Percentiles rank a stretch among this genome's conserved stretches.
Evolutionary conservation across 2,797 vertebrate species (phyloP).

Genomic region (Siniperca undulata): DNA sequence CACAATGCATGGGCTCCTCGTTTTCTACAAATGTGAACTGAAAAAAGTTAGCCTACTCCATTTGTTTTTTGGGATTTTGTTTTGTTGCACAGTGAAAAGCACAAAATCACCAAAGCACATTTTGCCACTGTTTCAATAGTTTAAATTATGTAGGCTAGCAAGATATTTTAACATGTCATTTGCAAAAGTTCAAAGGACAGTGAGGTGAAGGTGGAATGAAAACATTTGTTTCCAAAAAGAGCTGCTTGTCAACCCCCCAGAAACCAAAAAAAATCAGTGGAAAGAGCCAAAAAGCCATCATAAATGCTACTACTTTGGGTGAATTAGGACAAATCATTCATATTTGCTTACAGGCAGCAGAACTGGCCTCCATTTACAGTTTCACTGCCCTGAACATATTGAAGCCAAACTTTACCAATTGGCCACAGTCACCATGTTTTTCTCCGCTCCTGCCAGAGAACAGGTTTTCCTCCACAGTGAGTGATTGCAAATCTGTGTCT

Average conservation of each 20-base stretch:
- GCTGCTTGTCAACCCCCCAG: background rate
- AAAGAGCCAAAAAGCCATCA: background rate
- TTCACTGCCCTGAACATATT: background rate
- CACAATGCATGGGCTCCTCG: background rate
- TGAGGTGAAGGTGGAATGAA: background rate
- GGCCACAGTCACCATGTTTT: background rate
- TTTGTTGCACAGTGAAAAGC: background rate
- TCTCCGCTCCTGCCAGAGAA: background rate
- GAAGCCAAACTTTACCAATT: constrained; percentile 4
- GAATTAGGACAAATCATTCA: constrained; percentile 2
- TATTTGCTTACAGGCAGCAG: constrained; percentile 8
- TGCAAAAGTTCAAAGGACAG: background rate
- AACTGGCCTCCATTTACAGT: background rate
- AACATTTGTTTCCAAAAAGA: constrained; percentile 6
- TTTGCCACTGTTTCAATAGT: background rate
- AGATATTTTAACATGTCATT: background rate
- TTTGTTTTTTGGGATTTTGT: background rate
- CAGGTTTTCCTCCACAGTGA: background rate
- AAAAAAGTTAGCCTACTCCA: background rate
- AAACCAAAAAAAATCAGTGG: background rate
- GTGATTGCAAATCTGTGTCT: background rate
- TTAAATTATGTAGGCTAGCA: background rate
- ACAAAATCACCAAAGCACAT: background rate
- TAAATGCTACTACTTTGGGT: background rate
- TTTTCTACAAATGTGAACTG: background rate